Conservation (phyloP, 2,797 vertebrate genomes). For the Propithecus perrieri region DNA sequence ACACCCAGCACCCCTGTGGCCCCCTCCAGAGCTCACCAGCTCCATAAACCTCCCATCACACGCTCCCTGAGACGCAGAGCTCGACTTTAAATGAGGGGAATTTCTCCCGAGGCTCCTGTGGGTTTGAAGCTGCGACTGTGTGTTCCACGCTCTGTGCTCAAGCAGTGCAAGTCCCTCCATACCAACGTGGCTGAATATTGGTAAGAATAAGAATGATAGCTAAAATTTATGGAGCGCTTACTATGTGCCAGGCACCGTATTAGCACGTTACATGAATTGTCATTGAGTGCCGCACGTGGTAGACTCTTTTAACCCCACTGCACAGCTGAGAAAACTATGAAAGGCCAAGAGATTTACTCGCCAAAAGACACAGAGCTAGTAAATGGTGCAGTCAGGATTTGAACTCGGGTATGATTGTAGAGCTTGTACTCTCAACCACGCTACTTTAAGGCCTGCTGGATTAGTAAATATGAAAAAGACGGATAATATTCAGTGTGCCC, state of each 20-base stretch:
- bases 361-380: not conserved
- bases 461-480: not conserved
- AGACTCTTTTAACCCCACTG: slow-evolving; percentile 14
- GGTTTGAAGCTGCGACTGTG: not conserved
- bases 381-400: not conserved
- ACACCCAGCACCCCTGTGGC: not conserved
- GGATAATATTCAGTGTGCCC: no score
- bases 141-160: not conserved
- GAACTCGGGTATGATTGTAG: not conserved
- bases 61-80: not conserved
- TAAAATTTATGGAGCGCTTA: not conserved
- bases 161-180: not conserved
- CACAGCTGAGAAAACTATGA: slow-evolving; percentile 14
- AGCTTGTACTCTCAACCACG: accelerated
- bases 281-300: not conserved
- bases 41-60: not conserved
- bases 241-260: not conserved
- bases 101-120: not conserved
- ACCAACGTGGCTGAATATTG: not conserved
- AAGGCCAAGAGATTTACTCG: not conserved
- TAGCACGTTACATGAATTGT: not conserved
- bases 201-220: not conserved
- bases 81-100: not conserved
- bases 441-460: not conserved
- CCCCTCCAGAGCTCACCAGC: not conserved